Base-by-base conservation (phyloP, 2,888 invertebrate genomes). In the Pediacus dermestoides region DNA sequence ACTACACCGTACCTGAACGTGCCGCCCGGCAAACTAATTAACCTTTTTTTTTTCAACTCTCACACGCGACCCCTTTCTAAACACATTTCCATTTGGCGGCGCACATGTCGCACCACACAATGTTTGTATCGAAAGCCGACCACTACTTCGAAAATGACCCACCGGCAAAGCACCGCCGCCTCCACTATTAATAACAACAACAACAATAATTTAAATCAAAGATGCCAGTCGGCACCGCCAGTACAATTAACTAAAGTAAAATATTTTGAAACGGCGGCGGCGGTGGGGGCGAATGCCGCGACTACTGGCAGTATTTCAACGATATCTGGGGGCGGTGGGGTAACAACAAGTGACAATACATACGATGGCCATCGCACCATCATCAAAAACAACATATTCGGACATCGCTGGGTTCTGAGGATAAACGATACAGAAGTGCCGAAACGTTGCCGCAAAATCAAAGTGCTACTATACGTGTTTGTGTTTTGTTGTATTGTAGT, bases 341-440 rank as follows among this genome's bases (percentile, higher is more conserved):
- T n/a, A n/a, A n/a, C n/a, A n/a, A n/a, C n/a, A n/a, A n/a, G n/a
- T 27, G 42, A 50, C 30, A 57, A 60, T 38, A 56, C 48, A 37
- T 60, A 62, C 35, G 52, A n/a, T n/a, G n/a, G n/a, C n/a, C n/a
- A n/a, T n/a, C n/a, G n/a, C n/a, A 13, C 57, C 7, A 48, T 66
- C 16, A 66, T 68, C 8, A 66, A 63, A 46, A 62, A 56, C 37
- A 67, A 66, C 34, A 50, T 68, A 21, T 68, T 69, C 43, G 65
- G 68, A 2, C 64, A 66, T 23, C 57, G 55, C 44, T 68, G 68
- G 66, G 63, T 68, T n/a, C 39, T 68, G 39, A 64, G 62, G 44
- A 60, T 69, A 16, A 68, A 68, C 50, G 66, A 68, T 40, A 48
- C 40, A 14, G 15, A 46, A 12, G 44, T 34, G 9, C 4, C 37